Evolutionary conservation across 2,888 invertebrate genomes (phyloP).

Genomic region (Furcula furcula): DNA sequence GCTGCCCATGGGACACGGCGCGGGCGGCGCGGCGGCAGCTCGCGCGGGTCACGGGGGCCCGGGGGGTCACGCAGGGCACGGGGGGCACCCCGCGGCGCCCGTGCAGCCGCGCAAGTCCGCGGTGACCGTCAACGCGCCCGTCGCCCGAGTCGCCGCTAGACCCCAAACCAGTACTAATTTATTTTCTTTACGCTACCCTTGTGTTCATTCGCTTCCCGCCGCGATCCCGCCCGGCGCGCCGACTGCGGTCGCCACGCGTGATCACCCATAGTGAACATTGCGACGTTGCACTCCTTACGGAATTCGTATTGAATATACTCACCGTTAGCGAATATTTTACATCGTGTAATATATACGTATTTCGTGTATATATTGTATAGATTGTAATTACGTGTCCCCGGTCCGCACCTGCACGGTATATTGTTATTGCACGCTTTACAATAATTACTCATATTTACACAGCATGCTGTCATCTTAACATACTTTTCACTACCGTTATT

Average conservation of each 20-base stretch:
- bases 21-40: constrained; percentile 83
- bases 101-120: constrained; percentile 62
- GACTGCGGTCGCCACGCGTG: not conserved
- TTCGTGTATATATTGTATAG: constrained; percentile 21
- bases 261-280: too few species aligned
- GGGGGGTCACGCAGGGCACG: constrained; percentile 58
- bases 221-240: constrained; percentile 4
- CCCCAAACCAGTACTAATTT: constrained; percentile 82
- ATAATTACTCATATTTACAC: constrained; percentile 28
- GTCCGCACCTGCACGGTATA: constrained; percentile 28
- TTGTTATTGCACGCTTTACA: constrained; percentile 12
- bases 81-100: constrained; percentile 63
- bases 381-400: constrained; percentile 5
- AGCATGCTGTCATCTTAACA: constrained; percentile 25
- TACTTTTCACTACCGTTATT: constrained; percentile 11
- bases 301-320: too few species aligned
- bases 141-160: constrained; percentile 83
- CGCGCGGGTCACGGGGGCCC: constrained; percentile 61
- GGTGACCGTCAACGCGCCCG: constrained; percentile 75
- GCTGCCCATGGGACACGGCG: constrained; percentile 91
- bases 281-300: too few species aligned
- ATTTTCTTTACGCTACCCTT: constrained; percentile 48
- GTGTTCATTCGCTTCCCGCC: constrained; percentile 23
- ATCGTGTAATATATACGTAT: constrained; percentile 12
- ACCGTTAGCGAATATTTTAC: too few species aligned